A percentile compares a stretch with the other conserved stretches of the same genome.
These are phyloP conservation scores for Aspidiotus rigidus DNA, from an alignment of 2,888 invertebrate genomes.

Conservation along the genomic window DNA sequence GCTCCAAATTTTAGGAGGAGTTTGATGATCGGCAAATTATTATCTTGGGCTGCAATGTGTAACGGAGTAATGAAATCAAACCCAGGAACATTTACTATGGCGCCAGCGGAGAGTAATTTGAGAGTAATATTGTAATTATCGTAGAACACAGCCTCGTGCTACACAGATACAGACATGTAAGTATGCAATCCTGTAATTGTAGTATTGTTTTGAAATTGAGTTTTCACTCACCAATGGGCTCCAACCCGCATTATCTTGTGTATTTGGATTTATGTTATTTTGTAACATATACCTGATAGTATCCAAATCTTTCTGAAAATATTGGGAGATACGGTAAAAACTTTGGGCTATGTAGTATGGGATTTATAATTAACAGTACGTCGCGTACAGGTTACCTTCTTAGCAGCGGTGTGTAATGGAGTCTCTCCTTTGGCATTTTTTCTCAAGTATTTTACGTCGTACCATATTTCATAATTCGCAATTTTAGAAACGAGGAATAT, in stretches of 20 bases:
- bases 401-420: slow-evolving; percentile 48
- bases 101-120: slow-evolving; percentile 47
- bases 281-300: slow-evolving; percentile 44
- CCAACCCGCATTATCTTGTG: slow-evolving; percentile 54
- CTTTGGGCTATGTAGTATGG: not conserved
- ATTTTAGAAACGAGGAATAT: not conserved
- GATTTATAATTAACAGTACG: not conserved
- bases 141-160: slow-evolving; percentile 52
- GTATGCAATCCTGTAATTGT: not conserved
- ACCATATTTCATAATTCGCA: slow-evolving; percentile 11
- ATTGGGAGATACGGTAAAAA: slow-evolving; percentile 8
- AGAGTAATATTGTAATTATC: slow-evolving; percentile 45
- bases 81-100: slow-evolving; percentile 49
- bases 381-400: slow-evolving; percentile 36
- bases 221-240: slow-evolving; percentile 47
- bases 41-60: slow-evolving; percentile 47
- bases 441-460: slow-evolving; percentile 17
- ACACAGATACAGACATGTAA: slow-evolving; percentile 37
- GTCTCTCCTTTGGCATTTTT: slow-evolving; percentile 52
- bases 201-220: not conserved
- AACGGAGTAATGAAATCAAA: slow-evolving; percentile 49
- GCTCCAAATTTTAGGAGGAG: slow-evolving; percentile 50
- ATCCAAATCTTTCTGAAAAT: slow-evolving; percentile 43
- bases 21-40: slow-evolving; percentile 43
- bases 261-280: slow-evolving; percentile 48